These are phyloP conservation scores for Agonopterix subpropinquella DNA, from an alignment of 2,888 invertebrate genomes.

Conservation along the genomic window DNA sequence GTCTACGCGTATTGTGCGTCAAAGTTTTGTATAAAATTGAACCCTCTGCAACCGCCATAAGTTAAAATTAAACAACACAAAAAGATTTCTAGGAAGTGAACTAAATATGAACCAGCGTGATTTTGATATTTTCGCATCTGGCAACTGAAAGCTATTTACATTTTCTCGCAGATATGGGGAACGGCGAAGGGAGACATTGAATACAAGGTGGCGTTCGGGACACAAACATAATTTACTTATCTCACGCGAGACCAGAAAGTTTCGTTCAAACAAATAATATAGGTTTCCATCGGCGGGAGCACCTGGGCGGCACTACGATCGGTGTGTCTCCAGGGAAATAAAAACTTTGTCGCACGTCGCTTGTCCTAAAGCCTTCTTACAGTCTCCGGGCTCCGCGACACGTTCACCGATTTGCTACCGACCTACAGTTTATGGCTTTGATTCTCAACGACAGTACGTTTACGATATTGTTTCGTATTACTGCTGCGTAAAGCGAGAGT, in stretches of 20 bases:
- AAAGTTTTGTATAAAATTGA: too few relatives aligned
- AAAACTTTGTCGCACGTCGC: conserved; percentile 75
- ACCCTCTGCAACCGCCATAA: too few relatives aligned
- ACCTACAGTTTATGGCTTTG: conserved; percentile 66
- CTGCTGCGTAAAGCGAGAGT: conserved; percentile 43
- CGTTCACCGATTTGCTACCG: conserved; percentile 65
- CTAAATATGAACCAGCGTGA: background rate
- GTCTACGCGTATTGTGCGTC: too few relatives aligned
- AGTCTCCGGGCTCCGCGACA: conserved; percentile 53
- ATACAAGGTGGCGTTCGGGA: conserved; percentile 53
- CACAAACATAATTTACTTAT: conserved; percentile 72
- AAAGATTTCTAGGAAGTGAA: conserved; percentile 3
- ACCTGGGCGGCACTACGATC: conserved; percentile 72
- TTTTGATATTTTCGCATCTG: conserved; percentile 9
- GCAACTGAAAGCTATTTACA: conserved; percentile 26
- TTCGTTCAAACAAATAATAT: conserved; percentile 74
- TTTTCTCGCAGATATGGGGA: conserved; percentile 11
- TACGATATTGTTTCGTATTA: conserved; percentile 67
- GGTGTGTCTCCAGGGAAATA: conserved; percentile 72
- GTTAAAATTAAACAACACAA: too few relatives aligned
- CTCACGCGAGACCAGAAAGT: conserved; percentile 70
- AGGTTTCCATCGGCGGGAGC: conserved; percentile 67
- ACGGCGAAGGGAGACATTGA: conserved; percentile 41
- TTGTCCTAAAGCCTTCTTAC: conserved; percentile 70
- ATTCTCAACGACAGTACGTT: conserved; percentile 66